Evolutionary conservation across 2,888 invertebrate species (phyloP).

Genomic region (Cheilosia pagana): DNA sequence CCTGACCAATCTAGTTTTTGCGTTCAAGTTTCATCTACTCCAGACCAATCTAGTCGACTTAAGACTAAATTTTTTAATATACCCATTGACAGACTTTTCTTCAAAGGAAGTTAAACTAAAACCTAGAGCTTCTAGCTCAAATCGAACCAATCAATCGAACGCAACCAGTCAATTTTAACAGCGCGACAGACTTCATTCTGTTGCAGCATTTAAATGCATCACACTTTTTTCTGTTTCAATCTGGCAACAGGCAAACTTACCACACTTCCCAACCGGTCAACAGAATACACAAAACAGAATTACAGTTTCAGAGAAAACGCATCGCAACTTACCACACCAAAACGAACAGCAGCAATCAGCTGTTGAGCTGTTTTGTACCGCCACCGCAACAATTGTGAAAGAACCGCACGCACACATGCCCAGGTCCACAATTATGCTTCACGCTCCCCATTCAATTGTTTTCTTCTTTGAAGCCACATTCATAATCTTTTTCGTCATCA

Average conservation of each 20-base stretch:
- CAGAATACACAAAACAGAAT: no score
- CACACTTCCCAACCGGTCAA: constrained; percentile 1
- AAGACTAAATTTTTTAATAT: no score
- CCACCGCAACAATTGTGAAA: constrained; percentile 39
- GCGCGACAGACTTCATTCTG: no score
- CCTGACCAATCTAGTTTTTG: no score
- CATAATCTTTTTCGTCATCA: constrained; percentile 32
- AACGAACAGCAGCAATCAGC: constrained; percentile 31
- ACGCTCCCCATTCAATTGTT: neutral
- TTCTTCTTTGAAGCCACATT: constrained; percentile 7
- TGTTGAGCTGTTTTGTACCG: constrained; percentile 39
- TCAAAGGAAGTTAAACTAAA: no score
- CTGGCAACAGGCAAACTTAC: constrained; percentile 17
- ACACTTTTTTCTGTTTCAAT: neutral
- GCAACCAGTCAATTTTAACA: no score
- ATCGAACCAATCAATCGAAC: no score
- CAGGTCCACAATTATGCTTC: neutral
- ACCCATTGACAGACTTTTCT: no score
- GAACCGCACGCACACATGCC: constrained; percentile 26
- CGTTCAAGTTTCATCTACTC: no score
- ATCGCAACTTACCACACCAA: constrained; percentile 37
- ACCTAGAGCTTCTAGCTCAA: no score
- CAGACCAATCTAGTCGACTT: no score
- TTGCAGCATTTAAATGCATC: neutral
- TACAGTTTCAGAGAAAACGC: constrained; percentile 8